Evolutionary conservation across 2,113 vertebrate species (phyloP).

Genomic region (Anolis sagrei): DNA sequence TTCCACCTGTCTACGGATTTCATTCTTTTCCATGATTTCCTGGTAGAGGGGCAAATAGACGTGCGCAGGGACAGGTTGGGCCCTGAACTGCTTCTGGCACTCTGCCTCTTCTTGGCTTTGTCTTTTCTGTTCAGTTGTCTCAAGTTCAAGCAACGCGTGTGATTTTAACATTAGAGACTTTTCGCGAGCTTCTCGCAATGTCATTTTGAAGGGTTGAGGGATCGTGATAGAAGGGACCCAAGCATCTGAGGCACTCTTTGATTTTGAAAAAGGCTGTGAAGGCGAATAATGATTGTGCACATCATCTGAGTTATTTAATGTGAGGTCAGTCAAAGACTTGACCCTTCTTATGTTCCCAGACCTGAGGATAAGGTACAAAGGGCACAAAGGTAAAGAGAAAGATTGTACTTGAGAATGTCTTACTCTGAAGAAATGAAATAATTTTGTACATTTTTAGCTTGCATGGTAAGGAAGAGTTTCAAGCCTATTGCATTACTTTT

Average conservation of each 20-base stretch:
- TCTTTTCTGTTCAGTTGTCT: slow-evolving; percentile 69
- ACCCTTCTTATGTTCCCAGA: slow-evolving; percentile 71
- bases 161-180: slow-evolving; percentile 73
- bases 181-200: slow-evolving; percentile 68
- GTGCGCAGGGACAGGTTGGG: slow-evolving; percentile 84
- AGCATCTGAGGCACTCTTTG: slow-evolving; percentile 65
- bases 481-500: fast-evolving
- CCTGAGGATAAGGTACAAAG: slow-evolving; percentile 64
- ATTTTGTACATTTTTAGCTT: fast-evolving
- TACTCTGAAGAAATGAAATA: slow-evolving; percentile 8
- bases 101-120: slow-evolving; percentile 84
- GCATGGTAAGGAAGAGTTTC: slow-evolving; percentile 12
- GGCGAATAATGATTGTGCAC: slow-evolving; percentile 50
- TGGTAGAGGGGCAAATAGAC: slow-evolving; percentile 83
- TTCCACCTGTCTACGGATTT: slow-evolving; percentile 79
- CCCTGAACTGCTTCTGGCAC: slow-evolving; percentile 89
- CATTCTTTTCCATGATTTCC: slow-evolving; percentile 80
- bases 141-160: slow-evolving; percentile 68
- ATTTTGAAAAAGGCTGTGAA: slow-evolving; percentile 61
- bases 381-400: slow-evolving; percentile 9
- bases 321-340: slow-evolving; percentile 74
- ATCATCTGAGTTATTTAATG: slow-evolving; percentile 58
- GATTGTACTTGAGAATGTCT: background rate
- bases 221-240: slow-evolving; percentile 75
- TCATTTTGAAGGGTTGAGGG: slow-evolving; percentile 77